Conservation (phyloP, 2,797 vertebrate species). For the Rhadinocentrus ornatus region DNA sequence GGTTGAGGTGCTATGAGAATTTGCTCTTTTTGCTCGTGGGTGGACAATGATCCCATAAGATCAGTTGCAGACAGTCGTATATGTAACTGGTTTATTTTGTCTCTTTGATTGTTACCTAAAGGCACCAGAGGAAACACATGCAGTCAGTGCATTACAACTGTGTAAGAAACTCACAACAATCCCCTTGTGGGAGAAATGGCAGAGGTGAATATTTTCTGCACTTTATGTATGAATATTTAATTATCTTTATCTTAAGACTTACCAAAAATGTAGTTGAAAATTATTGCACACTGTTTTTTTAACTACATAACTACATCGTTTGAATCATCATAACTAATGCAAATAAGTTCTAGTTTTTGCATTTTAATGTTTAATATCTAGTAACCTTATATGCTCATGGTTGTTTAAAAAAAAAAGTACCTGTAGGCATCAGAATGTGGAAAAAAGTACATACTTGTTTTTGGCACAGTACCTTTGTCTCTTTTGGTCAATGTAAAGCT, state of each 20-base stretch:
- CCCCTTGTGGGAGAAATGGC: neutral
- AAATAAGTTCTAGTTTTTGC: neutral
- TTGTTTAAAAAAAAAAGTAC: too few relatives aligned
- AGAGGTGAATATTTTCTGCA: neutral
- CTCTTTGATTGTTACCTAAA: constrained; percentile 62
- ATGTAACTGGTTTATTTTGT: constrained; percentile 65
- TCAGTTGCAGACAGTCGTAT: constrained; percentile 60
- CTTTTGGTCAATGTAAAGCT: too few relatives aligned
- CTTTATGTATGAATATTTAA: neutral
- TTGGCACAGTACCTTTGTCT: too few relatives aligned
- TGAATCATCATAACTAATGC: neutral
- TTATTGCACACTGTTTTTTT: neutral
- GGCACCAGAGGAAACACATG: constrained; percentile 41
- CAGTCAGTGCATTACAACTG: constrained; percentile 22
- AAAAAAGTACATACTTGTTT: too few relatives aligned
- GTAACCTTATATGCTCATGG: too few relatives aligned
- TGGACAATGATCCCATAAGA: constrained; percentile 63
- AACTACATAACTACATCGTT: neutral
- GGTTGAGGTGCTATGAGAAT: constrained; percentile 58
- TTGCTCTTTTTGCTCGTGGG: constrained; percentile 56
- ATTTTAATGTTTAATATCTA: too few relatives aligned
- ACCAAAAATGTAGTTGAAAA: neutral
- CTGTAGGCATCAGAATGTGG: too few relatives aligned
- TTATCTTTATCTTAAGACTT: neutral
- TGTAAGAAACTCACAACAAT: constrained; percentile 54